Evolutionary conservation across 2,888 invertebrate genomes (phyloP).

Genomic region (Oligia latruncula): DNA sequence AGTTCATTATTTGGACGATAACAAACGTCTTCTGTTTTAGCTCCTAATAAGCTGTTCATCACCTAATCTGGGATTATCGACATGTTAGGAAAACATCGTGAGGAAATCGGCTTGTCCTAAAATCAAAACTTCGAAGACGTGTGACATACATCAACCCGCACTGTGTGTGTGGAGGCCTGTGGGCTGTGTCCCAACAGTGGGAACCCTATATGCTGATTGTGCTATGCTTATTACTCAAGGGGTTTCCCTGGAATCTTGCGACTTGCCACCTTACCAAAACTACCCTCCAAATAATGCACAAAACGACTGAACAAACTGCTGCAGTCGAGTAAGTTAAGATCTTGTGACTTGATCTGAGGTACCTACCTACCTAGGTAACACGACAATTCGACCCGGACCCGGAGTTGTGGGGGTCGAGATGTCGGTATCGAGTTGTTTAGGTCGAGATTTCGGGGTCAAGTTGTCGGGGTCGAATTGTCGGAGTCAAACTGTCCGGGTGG

Average conservation of each 20-base stretch:
- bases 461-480: too few species aligned
- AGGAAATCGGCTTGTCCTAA: neutral
- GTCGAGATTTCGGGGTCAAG: too few species aligned
- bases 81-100: neutral
- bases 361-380: neutral
- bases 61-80: neutral
- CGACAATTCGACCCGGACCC: neutral
- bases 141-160: neutral
- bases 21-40: conserved; percentile 15
- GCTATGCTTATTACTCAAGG: neutral
- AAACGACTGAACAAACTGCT: neutral
- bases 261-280: neutral
- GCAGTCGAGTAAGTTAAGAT: neutral
- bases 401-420: too few species aligned
- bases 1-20: conserved; percentile 40
- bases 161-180: neutral
- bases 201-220: neutral
- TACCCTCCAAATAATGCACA: neutral
- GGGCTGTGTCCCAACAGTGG: neutral
- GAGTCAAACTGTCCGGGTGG: too few species aligned
- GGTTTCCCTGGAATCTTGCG: neutral
- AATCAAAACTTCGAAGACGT: neutral
- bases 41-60: neutral
- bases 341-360: neutral
- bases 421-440: neutral